phyloP scores from a whole-genome alignment of 2,888 invertebrate genomes.

The Polyploca ridens region DNA sequence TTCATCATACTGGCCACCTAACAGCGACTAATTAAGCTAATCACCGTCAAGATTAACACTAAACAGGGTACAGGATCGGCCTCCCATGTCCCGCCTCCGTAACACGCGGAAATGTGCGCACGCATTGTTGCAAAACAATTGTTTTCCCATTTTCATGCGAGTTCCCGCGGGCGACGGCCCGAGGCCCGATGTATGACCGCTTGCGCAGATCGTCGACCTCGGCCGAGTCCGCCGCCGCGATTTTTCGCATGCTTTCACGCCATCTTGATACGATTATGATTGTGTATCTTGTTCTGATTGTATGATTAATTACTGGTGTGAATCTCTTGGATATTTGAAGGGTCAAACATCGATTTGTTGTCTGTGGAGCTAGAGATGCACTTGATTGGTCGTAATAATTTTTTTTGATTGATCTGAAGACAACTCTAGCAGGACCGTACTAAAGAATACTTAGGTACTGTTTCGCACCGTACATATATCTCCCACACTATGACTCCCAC shows the following conservation, averaged over 20 bases:
- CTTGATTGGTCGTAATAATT: too few species aligned
- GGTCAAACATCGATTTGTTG: not conserved
- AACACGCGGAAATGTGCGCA: conserved; percentile 41
- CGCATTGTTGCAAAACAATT: conserved; percentile 68
- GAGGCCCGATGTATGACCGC: conserved; percentile 61
- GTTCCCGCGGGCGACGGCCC: conserved; percentile 55
- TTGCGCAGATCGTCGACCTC: conserved; percentile 44
- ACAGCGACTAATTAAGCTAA: not conserved
- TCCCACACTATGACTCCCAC: too few species aligned
- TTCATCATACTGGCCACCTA: not conserved
- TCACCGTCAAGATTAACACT: not conserved
- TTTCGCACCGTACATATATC: too few species aligned
- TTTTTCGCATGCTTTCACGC: conserved; percentile 33
- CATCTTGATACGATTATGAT: conserved; percentile 9
- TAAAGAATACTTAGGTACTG: too few species aligned
- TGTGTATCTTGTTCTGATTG: not conserved
- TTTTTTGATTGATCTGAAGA: too few species aligned
- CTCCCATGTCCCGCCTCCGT: conserved; percentile 5
- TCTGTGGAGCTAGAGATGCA: too few species aligned
- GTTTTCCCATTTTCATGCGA: conserved; percentile 66
- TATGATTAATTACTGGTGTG: not conserved
- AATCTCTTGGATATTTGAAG: not conserved
- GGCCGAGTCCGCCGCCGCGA: conserved; percentile 34
- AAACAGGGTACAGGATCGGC: conserved; percentile 21
- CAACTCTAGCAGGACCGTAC: too few species aligned